Conservation (phyloP, 2,113 vertebrate species). For the Podiceps cristatus region DNA sequence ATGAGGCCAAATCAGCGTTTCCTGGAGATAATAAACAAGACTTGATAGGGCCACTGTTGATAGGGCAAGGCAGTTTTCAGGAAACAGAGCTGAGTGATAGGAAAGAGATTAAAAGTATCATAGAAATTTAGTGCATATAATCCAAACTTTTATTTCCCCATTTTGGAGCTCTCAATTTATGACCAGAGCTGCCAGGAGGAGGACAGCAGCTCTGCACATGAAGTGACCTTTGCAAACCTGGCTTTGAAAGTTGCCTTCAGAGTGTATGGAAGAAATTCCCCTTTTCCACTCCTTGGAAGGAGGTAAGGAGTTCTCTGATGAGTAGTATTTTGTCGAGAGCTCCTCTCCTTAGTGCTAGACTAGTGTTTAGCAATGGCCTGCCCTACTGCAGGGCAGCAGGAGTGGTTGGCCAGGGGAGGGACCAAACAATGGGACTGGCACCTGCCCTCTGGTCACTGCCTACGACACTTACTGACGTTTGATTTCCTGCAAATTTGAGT, state of each 20-base stretch:
- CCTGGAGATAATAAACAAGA: neutral
- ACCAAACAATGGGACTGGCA: neutral
- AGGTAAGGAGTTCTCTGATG: neutral
- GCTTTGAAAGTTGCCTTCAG: neutral
- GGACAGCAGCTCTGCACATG: neutral
- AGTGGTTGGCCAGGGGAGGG: neutral
- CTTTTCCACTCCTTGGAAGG: neutral
- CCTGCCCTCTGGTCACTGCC: neutral
- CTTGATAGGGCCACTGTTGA: neutral
- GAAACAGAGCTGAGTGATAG: neutral
- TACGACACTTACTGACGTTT: neutral
- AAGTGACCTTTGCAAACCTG: conserved; percentile 17
- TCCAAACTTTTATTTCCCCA: conserved; percentile 48
- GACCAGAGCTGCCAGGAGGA: neutral
- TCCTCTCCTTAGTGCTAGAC: neutral
- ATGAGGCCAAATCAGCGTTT: neutral
- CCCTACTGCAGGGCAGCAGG: neutral
- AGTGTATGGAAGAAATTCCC: neutral
- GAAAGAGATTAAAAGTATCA: conserved; percentile 13
- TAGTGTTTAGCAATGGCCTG: neutral
- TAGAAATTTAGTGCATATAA: conserved; percentile 50
- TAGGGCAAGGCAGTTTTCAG: neutral
- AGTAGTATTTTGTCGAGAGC: neutral
- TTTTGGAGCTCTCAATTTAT: conserved; percentile 29
- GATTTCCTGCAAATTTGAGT: neutral